Percentiles rank a stretch among this genome's conserved stretches.
Evolutionary conservation across 1,140 invertebrate species (phyloP).

Genomic region (Chironomus tepperi): DNA sequence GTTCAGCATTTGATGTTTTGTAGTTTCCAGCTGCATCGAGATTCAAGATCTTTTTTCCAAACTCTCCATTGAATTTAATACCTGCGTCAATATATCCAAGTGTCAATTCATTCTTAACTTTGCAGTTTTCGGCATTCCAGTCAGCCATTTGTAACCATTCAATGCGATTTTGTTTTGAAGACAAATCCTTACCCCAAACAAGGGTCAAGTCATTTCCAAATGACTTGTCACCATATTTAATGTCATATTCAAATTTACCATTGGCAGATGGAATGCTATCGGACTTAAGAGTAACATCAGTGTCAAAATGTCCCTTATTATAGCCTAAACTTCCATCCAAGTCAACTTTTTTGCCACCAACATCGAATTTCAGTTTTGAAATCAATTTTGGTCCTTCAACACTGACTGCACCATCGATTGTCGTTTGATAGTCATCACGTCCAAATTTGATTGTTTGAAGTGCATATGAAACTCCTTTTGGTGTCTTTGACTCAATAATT

Average conservation of each 20-base stretch:
- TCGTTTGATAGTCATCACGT: not conserved
- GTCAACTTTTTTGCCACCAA: not conserved
- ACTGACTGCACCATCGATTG: not conserved
- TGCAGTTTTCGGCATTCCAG: conserved; percentile 46
- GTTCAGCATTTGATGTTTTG: not conserved
- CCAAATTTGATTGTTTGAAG: not conserved
- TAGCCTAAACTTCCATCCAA: conserved; percentile 4
- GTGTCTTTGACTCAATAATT: not conserved
- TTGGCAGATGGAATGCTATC: not conserved
- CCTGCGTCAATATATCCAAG: not conserved
- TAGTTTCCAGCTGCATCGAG: not conserved
- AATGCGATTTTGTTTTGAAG: conserved; percentile 41
- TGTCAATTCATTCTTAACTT: conserved; percentile 38
- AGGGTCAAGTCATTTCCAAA: conserved; percentile 46
- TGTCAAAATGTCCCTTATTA: not conserved
- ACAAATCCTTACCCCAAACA: conserved; percentile 51
- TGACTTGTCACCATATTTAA: conserved; percentile 31
- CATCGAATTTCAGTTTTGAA: not conserved
- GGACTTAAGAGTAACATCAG: not conserved
- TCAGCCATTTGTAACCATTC: conserved; percentile 31
- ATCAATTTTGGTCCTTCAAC: not conserved
- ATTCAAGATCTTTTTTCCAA: not conserved
- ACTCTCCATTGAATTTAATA: conserved; percentile 9
- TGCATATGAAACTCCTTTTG: not conserved
- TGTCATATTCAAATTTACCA: conserved; percentile 40